These are phyloP conservation scores for Psittacula cyanocephala DNA, from an alignment of 2,113 vertebrate genomes.

Conservation along the genomic window DNA sequence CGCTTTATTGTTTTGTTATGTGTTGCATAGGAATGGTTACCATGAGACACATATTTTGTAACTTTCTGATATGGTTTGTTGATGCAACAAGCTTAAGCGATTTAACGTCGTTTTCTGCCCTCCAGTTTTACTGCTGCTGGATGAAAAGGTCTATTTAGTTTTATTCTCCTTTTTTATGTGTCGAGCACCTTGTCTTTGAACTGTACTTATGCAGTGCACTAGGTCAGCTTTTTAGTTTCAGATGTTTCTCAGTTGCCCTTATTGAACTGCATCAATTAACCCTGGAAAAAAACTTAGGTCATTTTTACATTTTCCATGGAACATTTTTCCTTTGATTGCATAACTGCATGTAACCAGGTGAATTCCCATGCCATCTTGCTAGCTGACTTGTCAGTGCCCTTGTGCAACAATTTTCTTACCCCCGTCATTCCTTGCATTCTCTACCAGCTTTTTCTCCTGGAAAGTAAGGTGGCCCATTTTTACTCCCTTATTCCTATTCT, in stretches of 20 bases:
- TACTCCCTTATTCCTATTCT: neutral
- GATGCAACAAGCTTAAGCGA: slow-evolving; percentile 40
- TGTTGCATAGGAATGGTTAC: slow-evolving; percentile 51
- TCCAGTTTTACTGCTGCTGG: slow-evolving; percentile 49
- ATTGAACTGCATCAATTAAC: neutral
- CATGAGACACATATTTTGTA: slow-evolving; percentile 61
- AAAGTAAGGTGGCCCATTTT: neutral
- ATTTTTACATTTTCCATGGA: neutral
- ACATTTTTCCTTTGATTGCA: rapidly evolving
- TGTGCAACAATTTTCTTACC: neutral
- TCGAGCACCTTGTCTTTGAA: slow-evolving; percentile 30
- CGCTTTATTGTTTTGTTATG: slow-evolving; percentile 4
- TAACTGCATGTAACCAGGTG: neutral
- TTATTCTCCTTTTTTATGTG: slow-evolving; percentile 53
- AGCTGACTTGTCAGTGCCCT: neutral
- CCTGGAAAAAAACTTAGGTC: neutral
- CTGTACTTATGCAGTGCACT: neutral
- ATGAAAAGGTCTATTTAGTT: slow-evolving; percentile 58
- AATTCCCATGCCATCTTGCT: neutral
- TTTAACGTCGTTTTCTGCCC: slow-evolving; percentile 64
- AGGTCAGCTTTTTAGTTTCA: neutral
- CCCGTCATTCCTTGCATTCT: neutral
- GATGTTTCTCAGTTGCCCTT: neutral
- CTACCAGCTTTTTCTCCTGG: neutral
- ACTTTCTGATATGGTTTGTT: slow-evolving; percentile 28